Percentiles rank a stretch among this genome's conserved stretches.
phyloP scores from a whole-genome alignment of 1,140 invertebrate species.

The Kradibia gibbosae region DNA sequence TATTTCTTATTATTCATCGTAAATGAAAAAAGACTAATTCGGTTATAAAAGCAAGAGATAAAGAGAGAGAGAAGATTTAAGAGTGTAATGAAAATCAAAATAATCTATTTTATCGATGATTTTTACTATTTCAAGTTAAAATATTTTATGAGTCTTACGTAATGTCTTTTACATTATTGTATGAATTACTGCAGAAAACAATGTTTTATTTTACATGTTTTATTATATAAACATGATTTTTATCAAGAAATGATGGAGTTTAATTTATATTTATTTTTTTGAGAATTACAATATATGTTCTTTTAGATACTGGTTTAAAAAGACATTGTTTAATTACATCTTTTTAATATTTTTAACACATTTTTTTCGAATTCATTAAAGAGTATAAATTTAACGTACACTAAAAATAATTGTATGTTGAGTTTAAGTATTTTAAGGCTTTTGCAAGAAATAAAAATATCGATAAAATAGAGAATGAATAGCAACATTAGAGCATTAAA shows the following conservation, averaged over 20 bases:
- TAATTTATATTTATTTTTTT: too few species aligned
- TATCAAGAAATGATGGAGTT: too few species aligned
- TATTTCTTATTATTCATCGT: background rate
- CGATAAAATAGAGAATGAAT: background rate
- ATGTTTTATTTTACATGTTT: too few species aligned
- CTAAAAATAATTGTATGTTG: background rate
- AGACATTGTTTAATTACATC: too few species aligned
- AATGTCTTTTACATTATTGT: too few species aligned
- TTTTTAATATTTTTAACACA: too few species aligned
- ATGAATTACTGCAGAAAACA: too few species aligned
- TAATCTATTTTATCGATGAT: background rate
- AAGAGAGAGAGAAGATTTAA: conserved; percentile 14
- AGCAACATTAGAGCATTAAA: background rate
- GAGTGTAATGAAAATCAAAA: background rate
- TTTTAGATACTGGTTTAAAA: too few species aligned
- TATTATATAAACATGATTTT: too few species aligned
- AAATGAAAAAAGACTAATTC: conserved; percentile 6
- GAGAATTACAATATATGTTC: too few species aligned
- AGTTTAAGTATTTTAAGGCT: background rate
- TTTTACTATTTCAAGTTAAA: background rate
- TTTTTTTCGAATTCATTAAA: background rate
- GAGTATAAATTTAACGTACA: background rate
- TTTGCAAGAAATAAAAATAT: background rate
- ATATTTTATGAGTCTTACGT: background rate
- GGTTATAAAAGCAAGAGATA: conserved; percentile 17